These are phyloP conservation scores for Aphodius granarius DNA, from an alignment of 2,888 invertebrate genomes.

Conservation along the genomic window DNA sequence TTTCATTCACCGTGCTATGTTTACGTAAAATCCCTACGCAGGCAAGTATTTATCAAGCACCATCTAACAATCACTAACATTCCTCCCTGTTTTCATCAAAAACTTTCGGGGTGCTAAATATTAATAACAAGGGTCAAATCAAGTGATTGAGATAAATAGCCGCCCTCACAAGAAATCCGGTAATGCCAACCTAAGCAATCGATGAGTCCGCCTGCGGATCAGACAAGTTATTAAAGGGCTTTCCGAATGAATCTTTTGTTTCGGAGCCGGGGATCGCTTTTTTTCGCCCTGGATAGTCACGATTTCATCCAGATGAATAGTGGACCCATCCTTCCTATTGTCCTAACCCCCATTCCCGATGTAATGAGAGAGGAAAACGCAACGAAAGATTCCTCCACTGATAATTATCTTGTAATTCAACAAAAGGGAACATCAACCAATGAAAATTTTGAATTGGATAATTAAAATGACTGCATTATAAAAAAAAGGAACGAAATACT, in stretches of 20 bases:
- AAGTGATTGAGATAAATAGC: no score
- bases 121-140: not conserved
- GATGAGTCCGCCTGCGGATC: not conserved
- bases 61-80: not conserved
- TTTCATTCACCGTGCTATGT: not conserved
- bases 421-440: not conserved
- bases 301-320: not conserved
- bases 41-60: not conserved
- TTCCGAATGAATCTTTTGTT: not conserved
- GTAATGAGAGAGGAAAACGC: not conserved
- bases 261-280: not conserved
- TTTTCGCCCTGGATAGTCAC: not conserved
- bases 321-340: not conserved
- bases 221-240: not conserved
- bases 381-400: not conserved
- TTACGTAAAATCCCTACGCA: not conserved
- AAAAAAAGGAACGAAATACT: no score
- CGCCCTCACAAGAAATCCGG: not conserved
- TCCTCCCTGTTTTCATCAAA: not conserved
- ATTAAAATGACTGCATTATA: no score
- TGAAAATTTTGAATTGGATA: no score
- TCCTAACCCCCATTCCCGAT: not conserved
- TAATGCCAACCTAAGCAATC: not conserved
- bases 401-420: not conserved
- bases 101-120: not conserved